Percentiles rank a stretch among this genome's conserved stretches.
phyloP scores from a whole-genome alignment of 2,797 vertebrate species.

The Sparidentex hasta region DNA sequence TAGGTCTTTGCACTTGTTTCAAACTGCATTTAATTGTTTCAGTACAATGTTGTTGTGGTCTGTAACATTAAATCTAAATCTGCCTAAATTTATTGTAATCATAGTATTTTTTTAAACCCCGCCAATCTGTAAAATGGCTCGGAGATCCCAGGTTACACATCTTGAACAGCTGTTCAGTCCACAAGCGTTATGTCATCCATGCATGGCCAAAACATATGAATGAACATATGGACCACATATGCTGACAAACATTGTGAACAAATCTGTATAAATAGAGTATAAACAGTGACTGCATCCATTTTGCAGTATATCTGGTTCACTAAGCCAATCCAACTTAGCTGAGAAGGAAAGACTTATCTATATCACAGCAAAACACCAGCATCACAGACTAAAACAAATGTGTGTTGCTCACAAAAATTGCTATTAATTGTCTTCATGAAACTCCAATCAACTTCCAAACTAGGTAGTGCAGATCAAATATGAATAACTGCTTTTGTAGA shows the following conservation, averaged over 20 bases:
- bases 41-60: no score
- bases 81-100: no score
- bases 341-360: background rate
- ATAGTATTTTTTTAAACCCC: background rate
- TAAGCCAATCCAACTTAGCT: conserved; percentile 11
- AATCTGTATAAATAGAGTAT: background rate
- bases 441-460: no score
- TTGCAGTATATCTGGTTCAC: background rate
- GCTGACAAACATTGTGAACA: background rate
- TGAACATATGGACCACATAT: background rate
- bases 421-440: no score
- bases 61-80: no score
- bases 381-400: no score
- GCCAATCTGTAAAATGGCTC: background rate
- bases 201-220: background rate
- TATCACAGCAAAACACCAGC: no score
- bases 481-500: no score
- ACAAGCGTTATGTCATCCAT: background rate
- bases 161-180: background rate
- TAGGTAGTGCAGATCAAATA: no score
- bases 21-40: no score
- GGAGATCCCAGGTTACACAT: background rate
- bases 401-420: no score
- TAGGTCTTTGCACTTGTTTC: no score
- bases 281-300: background rate